Evolutionary conservation across 2,113 vertebrate genomes (phyloP).

Genomic region (Atractosteus spatula): DNA sequence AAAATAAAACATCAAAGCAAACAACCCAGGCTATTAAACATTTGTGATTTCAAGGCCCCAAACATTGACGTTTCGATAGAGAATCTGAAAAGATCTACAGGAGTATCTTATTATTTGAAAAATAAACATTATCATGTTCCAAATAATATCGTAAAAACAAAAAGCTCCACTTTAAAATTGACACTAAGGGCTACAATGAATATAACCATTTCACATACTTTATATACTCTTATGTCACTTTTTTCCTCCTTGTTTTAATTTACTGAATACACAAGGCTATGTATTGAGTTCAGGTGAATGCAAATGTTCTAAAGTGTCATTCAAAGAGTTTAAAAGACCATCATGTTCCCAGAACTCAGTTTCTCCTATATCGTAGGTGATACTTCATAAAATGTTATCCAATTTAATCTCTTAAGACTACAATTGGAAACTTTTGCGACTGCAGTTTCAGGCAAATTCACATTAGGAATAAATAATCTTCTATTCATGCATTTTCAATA

Average conservation of each 20-base stretch:
- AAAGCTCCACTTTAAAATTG: not conserved
- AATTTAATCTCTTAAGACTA: too few relatives aligned
- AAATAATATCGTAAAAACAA: not conserved
- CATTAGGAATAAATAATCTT: too few relatives aligned
- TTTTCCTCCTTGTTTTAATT: not conserved
- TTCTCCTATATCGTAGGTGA: too few relatives aligned
- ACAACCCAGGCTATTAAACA: not conserved
- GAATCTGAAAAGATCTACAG: not conserved
- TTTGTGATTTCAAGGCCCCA: not conserved
- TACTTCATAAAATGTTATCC: not conserved
- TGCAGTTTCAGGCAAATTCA: too few relatives aligned
- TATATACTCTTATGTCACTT: not conserved
- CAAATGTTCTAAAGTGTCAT: not conserved
- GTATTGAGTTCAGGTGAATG: not conserved
- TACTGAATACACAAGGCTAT: not conserved
- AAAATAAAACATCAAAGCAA: constrained; percentile 2
- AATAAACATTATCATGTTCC: too few relatives aligned
- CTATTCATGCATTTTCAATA: too few relatives aligned
- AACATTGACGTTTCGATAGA: not conserved
- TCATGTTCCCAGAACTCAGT: not conserved
- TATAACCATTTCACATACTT: not conserved
- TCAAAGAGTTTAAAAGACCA: not conserved
- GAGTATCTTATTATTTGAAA: too few relatives aligned
- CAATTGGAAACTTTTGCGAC: too few relatives aligned
- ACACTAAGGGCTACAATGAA: not conserved